A percentile compares a stretch with the other conserved stretches of the same genome.
phyloP scores from a whole-genome alignment of 2,888 invertebrate genomes.

The Tipula confusa region DNA sequence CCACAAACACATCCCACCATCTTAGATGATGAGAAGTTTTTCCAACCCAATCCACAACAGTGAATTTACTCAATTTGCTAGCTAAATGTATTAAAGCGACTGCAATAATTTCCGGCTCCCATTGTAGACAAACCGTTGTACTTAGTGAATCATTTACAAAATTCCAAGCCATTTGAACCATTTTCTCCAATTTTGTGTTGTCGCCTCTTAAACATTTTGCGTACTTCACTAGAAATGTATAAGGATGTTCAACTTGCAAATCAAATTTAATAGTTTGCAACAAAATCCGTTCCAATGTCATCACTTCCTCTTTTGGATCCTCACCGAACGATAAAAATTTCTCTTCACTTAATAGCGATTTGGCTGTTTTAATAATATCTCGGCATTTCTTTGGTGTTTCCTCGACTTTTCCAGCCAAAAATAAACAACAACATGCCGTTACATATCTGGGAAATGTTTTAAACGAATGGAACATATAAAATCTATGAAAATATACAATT shows the following conservation, averaged over 20 bases:
- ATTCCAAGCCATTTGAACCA: constrained; percentile 99
- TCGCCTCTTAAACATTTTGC: constrained; percentile 92
- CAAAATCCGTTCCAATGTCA: constrained; percentile 93
- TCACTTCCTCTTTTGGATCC: constrained; percentile 86
- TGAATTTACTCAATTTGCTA: constrained; percentile 92
- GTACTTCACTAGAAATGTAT: constrained; percentile 86
- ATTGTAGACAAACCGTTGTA: constrained; percentile 93
- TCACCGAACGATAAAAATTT: constrained; percentile 89
- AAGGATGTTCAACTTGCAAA: constrained; percentile 93
- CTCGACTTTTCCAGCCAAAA: constrained; percentile 98
- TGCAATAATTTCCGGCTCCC: constrained; percentile 98
- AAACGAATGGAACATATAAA: constrained; percentile 99
- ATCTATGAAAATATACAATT: constrained; percentile 97
- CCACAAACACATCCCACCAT: constrained; percentile 99
- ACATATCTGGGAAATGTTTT: constrained; percentile 94
- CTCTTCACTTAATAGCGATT: constrained; percentile 71
- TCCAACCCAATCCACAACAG: constrained; percentile 89
- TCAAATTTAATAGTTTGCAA: constrained; percentile 99
- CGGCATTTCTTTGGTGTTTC: constrained; percentile 99
- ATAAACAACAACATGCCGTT: constrained; percentile 93
- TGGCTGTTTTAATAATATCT: constrained; percentile 90
- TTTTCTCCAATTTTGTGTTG: constrained; percentile 86
- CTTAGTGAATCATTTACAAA: constrained; percentile 98
- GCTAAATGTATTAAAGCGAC: constrained; percentile 96
- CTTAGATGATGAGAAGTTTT: constrained; percentile 68